Percentiles rank a stretch among this genome's conserved stretches.
phyloP scores from a whole-genome alignment of 2,888 invertebrate genomes.

The Cryptosula pallasiana region DNA sequence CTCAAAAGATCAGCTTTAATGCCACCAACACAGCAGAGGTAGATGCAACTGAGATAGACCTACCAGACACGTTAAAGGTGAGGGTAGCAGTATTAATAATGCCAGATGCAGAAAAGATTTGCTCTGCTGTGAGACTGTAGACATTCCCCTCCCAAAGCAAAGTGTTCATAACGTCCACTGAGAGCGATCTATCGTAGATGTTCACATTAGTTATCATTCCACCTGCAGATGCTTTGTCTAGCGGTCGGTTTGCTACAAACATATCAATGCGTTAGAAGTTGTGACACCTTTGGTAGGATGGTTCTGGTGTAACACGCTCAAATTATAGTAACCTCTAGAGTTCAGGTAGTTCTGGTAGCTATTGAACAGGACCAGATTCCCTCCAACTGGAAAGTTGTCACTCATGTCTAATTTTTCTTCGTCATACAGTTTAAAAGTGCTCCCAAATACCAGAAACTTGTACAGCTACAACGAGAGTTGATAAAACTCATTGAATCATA shows the following conservation, averaged over 20 bases:
- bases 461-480: constrained; percentile 8
- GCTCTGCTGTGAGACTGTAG: neutral
- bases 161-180: constrained; percentile 1
- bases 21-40: too few species aligned
- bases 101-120: neutral
- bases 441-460: constrained; percentile 5
- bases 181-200: neutral
- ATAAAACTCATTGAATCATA: too few species aligned
- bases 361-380: constrained; percentile 3
- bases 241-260: neutral
- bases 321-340: neutral
- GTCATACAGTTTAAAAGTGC: neutral
- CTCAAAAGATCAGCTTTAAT: too few species aligned
- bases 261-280: too few species aligned
- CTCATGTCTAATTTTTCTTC: neutral
- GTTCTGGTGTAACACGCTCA: too few species aligned
- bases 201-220: neutral
- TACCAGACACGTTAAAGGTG: neutral
- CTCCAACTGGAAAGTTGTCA: neutral
- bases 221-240: neutral
- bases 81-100: neutral
- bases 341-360: neutral
- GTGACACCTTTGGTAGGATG: too few species aligned
- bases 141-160: constrained; percentile 1
- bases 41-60: too few species aligned